These are phyloP conservation scores for Xenopus laevis DNA, from an alignment of 2,113 vertebrate genomes.

Conservation along the genomic window DNA sequence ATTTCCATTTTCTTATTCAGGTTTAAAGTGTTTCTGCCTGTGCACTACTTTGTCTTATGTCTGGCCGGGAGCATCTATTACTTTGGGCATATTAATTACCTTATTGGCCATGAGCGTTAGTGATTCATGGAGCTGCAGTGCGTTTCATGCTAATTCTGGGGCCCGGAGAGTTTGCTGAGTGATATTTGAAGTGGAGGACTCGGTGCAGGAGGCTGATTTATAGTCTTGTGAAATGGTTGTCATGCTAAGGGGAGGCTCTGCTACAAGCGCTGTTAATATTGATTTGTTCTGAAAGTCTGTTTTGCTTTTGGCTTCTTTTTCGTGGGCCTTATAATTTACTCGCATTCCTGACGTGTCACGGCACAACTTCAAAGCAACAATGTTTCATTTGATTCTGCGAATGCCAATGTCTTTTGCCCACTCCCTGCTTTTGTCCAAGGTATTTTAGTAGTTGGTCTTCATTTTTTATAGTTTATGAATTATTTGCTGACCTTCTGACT, in stretches of 20 bases:
- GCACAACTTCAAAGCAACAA: not conserved
- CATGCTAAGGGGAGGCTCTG: not conserved
- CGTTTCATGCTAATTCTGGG: not conserved
- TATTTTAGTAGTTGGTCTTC: too few relatives aligned
- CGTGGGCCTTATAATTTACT: slow-evolving; percentile 2
- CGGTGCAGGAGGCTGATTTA: not conserved
- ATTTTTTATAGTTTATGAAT: too few relatives aligned
- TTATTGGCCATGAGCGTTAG: slow-evolving; percentile 9
- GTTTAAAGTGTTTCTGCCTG: not conserved
- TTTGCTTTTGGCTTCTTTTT: not conserved
- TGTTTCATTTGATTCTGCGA: not conserved
- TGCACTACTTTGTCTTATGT: slow-evolving; percentile 9
- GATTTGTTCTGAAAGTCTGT: not conserved
- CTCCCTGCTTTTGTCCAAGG: not conserved
- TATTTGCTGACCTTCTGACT: too few relatives aligned
- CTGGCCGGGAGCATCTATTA: slow-evolving; percentile 9
- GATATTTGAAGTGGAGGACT: not conserved
- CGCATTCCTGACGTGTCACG: not conserved
- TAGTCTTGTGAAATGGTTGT: not conserved
- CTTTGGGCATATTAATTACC: slow-evolving; percentile 23
- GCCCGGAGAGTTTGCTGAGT: not conserved
- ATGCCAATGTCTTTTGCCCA: not conserved
- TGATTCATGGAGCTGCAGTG: slow-evolving; percentile 11
- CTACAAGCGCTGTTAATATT: not conserved
- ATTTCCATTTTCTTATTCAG: too few relatives aligned